phyloP scores from a whole-genome alignment of 2,113 vertebrate genomes.

The Zapus hudsonius region DNA sequence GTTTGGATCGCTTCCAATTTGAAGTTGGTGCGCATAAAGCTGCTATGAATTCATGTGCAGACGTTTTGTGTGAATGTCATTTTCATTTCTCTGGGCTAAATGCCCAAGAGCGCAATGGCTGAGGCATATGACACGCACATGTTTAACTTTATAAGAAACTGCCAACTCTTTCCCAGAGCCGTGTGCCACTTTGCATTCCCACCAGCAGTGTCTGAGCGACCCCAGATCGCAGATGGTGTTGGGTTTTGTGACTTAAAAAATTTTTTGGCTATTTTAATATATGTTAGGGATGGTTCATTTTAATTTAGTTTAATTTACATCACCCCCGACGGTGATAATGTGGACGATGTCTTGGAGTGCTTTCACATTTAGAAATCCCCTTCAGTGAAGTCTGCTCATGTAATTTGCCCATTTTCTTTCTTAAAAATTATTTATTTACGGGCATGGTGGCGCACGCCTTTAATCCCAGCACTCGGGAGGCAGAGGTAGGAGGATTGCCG shows the following conservation, averaged over 20 bases:
- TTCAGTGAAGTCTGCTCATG: not conserved
- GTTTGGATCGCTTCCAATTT: not conserved
- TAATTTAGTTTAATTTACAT: not conserved
- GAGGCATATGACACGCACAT: fast-evolving
- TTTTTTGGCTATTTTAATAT: not conserved
- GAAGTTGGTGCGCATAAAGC: not conserved
- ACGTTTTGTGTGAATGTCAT: not conserved
- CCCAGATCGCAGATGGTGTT: not conserved
- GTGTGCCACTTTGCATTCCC: fast-evolving
- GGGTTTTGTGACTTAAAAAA: no score
- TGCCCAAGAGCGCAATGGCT: not conserved
- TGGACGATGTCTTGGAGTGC: not conserved
- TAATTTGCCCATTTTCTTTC: not conserved
- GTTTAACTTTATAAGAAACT: not conserved
- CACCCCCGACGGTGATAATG: no score
- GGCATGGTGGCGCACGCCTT: no score
- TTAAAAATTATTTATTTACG: no score
- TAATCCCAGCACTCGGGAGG: no score
- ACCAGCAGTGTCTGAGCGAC: no score
- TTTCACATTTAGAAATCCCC: not conserved
- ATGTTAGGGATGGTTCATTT: fast-evolving
- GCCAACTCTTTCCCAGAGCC: not conserved
- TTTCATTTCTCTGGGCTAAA: not conserved
- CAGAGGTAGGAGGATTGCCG: no score
- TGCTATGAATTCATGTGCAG: fast-evolving